Evolutionary conservation across 1,140 invertebrate genomes (phyloP).

Genomic region (Ylistrum balloti): DNA sequence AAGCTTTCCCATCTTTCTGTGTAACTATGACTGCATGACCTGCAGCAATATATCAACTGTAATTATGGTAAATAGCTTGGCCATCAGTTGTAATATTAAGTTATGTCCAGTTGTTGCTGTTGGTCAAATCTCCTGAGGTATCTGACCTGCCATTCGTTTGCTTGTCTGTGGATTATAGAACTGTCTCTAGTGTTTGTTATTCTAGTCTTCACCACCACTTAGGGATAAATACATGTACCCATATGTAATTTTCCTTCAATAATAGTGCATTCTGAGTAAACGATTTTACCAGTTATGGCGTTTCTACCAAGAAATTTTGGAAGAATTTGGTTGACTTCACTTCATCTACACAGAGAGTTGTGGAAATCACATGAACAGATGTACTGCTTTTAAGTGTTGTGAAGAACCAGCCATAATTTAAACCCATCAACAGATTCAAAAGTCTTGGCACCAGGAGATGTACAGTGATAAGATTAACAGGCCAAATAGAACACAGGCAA

Average conservation of each 20-base stretch:
- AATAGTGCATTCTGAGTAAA: not conserved
- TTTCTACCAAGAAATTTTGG: not conserved
- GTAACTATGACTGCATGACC: not conserved
- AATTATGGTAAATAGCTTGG: not conserved
- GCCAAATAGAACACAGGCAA: not conserved
- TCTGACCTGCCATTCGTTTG: not conserved
- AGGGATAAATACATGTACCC: not conserved
- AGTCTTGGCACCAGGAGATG: constrained; percentile 31
- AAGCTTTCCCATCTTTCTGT: too few species aligned
- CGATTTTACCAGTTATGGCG: not conserved
- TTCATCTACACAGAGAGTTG: not conserved
- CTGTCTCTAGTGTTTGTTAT: not conserved
- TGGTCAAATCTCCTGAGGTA: constrained; percentile 33
- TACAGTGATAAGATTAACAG: not conserved
- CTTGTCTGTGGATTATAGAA: not conserved
- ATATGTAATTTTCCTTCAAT: not conserved
- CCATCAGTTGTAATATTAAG: constrained; percentile 23
- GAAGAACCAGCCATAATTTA: not conserved
- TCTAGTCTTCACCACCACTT: not conserved
- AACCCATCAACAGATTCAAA: constrained; percentile 34
- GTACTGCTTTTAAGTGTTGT: constrained; percentile 9
- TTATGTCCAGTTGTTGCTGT: constrained; percentile 8
- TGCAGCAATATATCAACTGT: not conserved
- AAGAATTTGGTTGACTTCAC: not conserved
- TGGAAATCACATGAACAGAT: constrained; percentile 19